Conservation (phyloP, 2,888 invertebrate species). For the Polydrusus cervinus region DNA sequence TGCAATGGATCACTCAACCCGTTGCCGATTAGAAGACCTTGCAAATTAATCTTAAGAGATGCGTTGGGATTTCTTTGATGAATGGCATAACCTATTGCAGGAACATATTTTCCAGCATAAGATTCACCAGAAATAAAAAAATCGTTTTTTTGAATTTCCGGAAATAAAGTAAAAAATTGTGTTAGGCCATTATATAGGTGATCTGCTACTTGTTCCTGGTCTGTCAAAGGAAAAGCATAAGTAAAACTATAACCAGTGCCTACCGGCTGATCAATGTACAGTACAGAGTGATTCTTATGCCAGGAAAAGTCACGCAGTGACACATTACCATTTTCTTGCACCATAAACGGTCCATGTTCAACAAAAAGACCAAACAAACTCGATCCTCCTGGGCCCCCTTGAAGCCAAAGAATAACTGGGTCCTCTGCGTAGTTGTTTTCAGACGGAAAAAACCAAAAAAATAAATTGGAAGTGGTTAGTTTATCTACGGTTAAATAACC, state of each 20-base stretch:
- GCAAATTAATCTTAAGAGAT: constrained; percentile 79
- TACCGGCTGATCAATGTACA: constrained; percentile 95
- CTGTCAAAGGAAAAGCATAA: constrained; percentile 77
- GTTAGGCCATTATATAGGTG: constrained; percentile 84
- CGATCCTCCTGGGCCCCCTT: constrained; percentile 87
- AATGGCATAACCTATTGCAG: constrained; percentile 84
- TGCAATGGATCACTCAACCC: constrained; percentile 86
- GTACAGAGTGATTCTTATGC: constrained; percentile 84
- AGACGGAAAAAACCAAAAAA: constrained; percentile 92
- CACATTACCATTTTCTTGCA: constrained; percentile 68
- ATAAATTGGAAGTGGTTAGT: constrained; percentile 82
- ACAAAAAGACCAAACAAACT: constrained; percentile 84
- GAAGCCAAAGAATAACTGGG: constrained; percentile 85
- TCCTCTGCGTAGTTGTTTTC: constrained; percentile 72
- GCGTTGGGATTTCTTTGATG: constrained; percentile 77
- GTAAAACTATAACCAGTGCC: constrained; percentile 92
- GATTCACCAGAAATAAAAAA: constrained; percentile 94
- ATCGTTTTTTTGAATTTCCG: constrained; percentile 81
- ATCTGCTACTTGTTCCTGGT: constrained; percentile 86
- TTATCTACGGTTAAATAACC: constrained; percentile 88
- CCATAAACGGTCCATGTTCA: constrained; percentile 85
- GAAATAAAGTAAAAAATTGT: constrained; percentile 91
- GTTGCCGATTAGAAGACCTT: constrained; percentile 84
- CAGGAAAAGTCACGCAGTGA: constrained; percentile 81
- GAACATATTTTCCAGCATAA: constrained; percentile 87